Base-by-base conservation (phyloP, 1,140 invertebrate genomes). In the Bathynomus jamesi region DNA sequence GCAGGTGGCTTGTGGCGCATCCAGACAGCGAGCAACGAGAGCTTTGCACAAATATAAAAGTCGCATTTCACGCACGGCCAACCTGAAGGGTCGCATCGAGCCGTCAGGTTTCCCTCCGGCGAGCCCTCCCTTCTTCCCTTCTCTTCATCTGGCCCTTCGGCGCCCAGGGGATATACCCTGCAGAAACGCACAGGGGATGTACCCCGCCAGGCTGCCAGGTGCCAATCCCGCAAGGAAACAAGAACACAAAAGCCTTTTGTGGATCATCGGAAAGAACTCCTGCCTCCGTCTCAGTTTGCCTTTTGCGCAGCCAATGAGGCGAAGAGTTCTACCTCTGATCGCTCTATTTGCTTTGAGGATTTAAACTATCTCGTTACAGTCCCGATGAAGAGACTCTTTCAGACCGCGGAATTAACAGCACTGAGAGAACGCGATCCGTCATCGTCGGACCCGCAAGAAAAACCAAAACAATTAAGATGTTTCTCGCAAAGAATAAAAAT, bases 1-100 rank as follows among this genome's bases (percentile, higher is more conserved):
- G 40, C 40, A 53, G 40, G 40, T 53, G 40, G 40, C 21, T 53
- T 53, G 40, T 5, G 40, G 40, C 21, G 21, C 40, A 53, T 53
- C 40, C 40, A 53, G 40, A 53, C 40, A 17, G 13, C 40, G n/a
- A 53, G 40, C 40, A 53, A 53, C 21, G 40, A 53, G 40, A 53
- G 40, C 40, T 53, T 53, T 53, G 40, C 40, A 53, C 40, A 53
- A 53, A 53, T 53, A 53, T 53, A 53, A 53, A 53, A 53, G 40
- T 53, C 13, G 40, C 21, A 53, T 53, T 53, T 53, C 5, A 53
- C 40, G 40, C 40, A 17, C 5, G 40, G 40, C 40, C 21, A 53
- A 53, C 13, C 40, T 1, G 40, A 21, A 53, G 40, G 40, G 40
- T 53, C 13, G 21, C 40, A n/a, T 53, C 40, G 21, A 17, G 21